A percentile compares a stretch with the other conserved stretches of the same genome.
phyloP scores from a whole-genome alignment of 2,797 vertebrate genomes.

The Acridotheres tristis region DNA sequence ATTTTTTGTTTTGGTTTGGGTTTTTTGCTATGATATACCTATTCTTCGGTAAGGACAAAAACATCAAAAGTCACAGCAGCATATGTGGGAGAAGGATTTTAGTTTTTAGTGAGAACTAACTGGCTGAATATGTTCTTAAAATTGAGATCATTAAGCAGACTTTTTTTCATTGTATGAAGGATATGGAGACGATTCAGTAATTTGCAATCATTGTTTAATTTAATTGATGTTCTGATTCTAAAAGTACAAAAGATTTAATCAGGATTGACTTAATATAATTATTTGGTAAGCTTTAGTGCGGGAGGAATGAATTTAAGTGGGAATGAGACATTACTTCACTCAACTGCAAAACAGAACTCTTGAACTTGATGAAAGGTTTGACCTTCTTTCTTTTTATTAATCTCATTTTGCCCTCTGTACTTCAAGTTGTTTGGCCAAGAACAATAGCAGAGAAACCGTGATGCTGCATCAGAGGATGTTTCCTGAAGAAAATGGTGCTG shows the following conservation, averaged over 20 bases:
- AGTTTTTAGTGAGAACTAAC: background rate
- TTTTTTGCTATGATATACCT: background rate
- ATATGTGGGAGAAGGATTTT: background rate
- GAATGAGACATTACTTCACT: background rate
- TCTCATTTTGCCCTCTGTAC: background rate
- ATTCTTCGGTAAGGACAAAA: background rate
- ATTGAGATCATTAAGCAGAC: background rate
- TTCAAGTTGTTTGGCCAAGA: background rate
- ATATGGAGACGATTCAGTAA: background rate
- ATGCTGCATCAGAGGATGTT: background rate
- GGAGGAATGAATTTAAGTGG: background rate
- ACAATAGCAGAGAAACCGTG: background rate
- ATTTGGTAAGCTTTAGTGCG: background rate
- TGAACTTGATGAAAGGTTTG: background rate
- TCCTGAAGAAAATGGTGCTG: background rate
- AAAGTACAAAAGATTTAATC: background rate
- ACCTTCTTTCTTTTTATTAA: background rate
- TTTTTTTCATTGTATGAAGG: background rate
- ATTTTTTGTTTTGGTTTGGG: background rate
- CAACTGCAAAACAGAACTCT: background rate
- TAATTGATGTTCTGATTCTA: background rate
- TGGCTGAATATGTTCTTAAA: background rate
- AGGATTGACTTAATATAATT: background rate
- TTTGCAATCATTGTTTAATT: background rate
- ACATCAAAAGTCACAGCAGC: background rate